Base-by-base conservation (phyloP, 1,140 invertebrate genomes). In the Heliothis subflexa region DNA sequence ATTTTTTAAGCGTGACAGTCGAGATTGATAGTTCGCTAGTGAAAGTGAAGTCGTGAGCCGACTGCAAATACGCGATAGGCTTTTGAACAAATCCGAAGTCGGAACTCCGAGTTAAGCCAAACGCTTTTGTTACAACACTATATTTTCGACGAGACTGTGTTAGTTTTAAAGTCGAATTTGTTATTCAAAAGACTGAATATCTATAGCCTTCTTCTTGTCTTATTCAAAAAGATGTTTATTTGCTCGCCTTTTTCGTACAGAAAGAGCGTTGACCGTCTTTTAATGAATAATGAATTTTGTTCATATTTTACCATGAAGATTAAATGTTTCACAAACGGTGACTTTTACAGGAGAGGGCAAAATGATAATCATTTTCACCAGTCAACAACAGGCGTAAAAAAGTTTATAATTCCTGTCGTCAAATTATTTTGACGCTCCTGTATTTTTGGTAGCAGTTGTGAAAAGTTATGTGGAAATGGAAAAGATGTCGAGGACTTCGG, bases 1-100 rank as follows among this genome's bases (percentile, higher is more conserved):
- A 88, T 87, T 88, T 86, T 88, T 87, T 83, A 79, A 72, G 83
- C 84, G 86, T 86, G 85, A 88, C 87, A 88, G 83, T 80, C 68
- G 78, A 87, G 88, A 92, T 89, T 89, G 88, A 92, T 91, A 84
- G 86, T 84, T 83, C 78, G 81, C 85, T 64, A 90, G 91, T 85
- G 89, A 92, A 92, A 91, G 89, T 91, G 86, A 84, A 82, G 79
- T 84, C 89, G 88, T 89, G 88, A 80, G 73, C 52, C 62, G 87
- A 87, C 84, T 90, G 86, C 78, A 68, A 89, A 85, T 80, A 59
- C 81, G 70, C 77, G 74, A 77, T 78, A 59, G 72, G 76, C 81
- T 82, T 86, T 85, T 82, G 66, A 81, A 85, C 84, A 79, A 84
- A 84, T 84, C 83, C 79, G 82, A 74, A 77, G 81, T 88, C 84